These are phyloP conservation scores for Ammodytes marinus DNA, from an alignment of 2,113 vertebrate species.

Conservation along the genomic window DNA sequence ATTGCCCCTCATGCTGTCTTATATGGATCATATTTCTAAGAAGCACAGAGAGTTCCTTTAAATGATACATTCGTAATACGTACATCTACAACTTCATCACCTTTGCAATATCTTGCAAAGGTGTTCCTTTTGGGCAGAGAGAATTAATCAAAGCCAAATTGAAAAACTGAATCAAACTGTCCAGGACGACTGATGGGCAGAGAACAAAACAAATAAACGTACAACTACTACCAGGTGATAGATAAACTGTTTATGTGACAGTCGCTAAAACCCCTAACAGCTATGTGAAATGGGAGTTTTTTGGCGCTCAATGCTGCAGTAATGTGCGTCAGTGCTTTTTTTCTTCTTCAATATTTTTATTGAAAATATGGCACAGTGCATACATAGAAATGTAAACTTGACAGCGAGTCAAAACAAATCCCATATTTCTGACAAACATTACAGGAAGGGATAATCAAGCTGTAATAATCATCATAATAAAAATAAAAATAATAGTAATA, in stretches of 20 bases:
- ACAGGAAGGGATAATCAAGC: too few relatives aligned
- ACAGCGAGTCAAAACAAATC: too few relatives aligned
- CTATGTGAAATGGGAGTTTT: slow-evolving; percentile 16
- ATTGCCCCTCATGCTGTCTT: slow-evolving; percentile 2
- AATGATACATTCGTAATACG: slow-evolving; percentile 33
- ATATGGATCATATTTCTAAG: slow-evolving; percentile 38
- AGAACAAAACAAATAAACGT: slow-evolving; percentile 36
- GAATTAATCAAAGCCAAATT: slow-evolving; percentile 54
- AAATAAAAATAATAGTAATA: too few relatives aligned
- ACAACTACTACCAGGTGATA: slow-evolving; percentile 32
- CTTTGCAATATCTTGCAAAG: slow-evolving; percentile 49
- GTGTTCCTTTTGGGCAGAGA: slow-evolving; percentile 13
- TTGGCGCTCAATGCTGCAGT: background rate
- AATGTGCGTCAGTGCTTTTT: background rate
- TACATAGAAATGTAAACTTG: too few relatives aligned
- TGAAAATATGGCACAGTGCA: too few relatives aligned
- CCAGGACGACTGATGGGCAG: slow-evolving; percentile 23
- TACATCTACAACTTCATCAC: slow-evolving; percentile 38
- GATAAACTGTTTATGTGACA: slow-evolving; percentile 38
- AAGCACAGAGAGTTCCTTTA: slow-evolving; percentile 34
- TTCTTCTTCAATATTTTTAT: too few relatives aligned
- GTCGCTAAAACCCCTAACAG: slow-evolving; percentile 28
- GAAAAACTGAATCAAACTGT: slow-evolving; percentile 52
- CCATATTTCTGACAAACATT: too few relatives aligned
- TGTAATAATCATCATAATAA: too few relatives aligned